Evolutionary conservation across 2,888 invertebrate genomes (phyloP).

Genomic region (Podabrus alpinus): DNA sequence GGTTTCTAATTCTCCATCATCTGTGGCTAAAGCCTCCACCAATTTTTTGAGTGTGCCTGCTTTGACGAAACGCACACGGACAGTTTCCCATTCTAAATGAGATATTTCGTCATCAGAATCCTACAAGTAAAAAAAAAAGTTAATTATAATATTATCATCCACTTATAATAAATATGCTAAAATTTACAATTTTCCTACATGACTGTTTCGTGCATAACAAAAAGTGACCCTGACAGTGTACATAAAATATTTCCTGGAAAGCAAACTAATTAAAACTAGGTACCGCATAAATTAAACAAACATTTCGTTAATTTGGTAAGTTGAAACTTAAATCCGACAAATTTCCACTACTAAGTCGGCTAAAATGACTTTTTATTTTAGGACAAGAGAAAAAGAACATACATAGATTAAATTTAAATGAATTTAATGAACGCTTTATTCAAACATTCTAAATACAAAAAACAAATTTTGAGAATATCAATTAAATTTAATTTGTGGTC

Average conservation of each 20-base stretch:
- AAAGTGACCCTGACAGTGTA: not conserved
- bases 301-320: not conserved
- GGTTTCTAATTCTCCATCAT: constrained; percentile 95
- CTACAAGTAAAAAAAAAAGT: constrained; percentile 56
- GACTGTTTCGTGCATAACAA: not conserved
- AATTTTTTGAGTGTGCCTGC: constrained; percentile 93
- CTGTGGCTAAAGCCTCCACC: constrained; percentile 91
- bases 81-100: constrained; percentile 98
- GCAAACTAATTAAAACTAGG: not conserved
- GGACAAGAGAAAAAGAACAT: not conserved
- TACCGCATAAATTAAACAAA: not conserved
- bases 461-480: not conserved
- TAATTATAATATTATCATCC: not conserved
- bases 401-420: not conserved
- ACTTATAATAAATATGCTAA: not conserved
- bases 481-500: not conserved
- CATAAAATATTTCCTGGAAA: not conserved
- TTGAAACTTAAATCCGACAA: not conserved
- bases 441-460: not conserved
- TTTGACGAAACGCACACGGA: constrained; percentile 91
- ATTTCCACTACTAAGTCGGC: not conserved
- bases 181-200: not conserved
- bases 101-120: constrained; percentile 92
- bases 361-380: not conserved
- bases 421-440: not conserved